These are phyloP conservation scores for Mylabris sibirica DNA, from an alignment of 2,888 invertebrate species.

Conservation along the genomic window DNA sequence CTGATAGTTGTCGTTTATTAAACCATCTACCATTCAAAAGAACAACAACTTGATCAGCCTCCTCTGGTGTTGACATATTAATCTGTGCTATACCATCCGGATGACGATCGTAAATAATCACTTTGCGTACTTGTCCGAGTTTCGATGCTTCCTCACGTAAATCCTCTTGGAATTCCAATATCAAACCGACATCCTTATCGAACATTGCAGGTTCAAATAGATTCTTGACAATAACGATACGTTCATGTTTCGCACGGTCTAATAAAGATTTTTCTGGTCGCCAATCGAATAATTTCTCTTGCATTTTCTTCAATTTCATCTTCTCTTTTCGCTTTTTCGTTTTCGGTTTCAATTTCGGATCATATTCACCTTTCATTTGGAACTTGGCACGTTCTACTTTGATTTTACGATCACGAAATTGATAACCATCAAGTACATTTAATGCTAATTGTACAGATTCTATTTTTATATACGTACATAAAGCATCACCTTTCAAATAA, in stretches of 20 bases:
- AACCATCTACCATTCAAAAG: conserved; percentile 91
- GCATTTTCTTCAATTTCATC: conserved; percentile 89
- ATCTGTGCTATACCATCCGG: conserved; percentile 95
- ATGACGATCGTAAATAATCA: conserved; percentile 90
- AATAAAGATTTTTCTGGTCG: conserved; percentile 89
- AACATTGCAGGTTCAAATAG: conserved; percentile 90
- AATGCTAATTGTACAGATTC: conserved; percentile 95
- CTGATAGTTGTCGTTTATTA: conserved; percentile 83
- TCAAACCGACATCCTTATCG: conserved; percentile 85
- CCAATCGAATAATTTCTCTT: conserved; percentile 97
- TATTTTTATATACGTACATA: conserved; percentile 93
- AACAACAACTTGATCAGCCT: conserved; percentile 88
- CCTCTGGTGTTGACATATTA: conserved; percentile 87
- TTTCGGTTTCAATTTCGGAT: conserved; percentile 91
- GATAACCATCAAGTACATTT: conserved; percentile 88
- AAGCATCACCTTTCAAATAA: conserved; percentile 91
- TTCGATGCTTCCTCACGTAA: conserved; percentile 88
- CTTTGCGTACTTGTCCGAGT: conserved; percentile 91
- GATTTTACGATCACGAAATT: conserved; percentile 80
- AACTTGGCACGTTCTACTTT: conserved; percentile 93
- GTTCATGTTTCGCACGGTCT: conserved; percentile 87
- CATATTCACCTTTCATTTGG: conserved; percentile 91
- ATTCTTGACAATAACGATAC: conserved; percentile 91
- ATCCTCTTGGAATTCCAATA: conserved; percentile 91
- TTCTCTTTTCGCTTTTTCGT: conserved; percentile 88